Evolutionary conservation across 92 coral and sea anemone species (phyloP).

Genomic region (Meandrina meandrites): DNA sequence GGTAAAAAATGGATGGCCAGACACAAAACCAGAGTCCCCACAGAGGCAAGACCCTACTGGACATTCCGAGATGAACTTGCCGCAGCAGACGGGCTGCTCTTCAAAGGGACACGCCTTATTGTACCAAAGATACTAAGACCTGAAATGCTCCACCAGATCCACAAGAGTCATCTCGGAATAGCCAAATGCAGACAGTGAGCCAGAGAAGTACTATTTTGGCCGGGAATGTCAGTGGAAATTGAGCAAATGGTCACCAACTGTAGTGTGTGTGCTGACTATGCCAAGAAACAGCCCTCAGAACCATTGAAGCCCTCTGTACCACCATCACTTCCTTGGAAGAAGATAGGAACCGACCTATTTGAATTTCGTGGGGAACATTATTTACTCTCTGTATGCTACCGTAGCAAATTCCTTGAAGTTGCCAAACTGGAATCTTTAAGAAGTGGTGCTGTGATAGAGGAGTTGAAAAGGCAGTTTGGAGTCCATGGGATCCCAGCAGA

Average conservation of each 20-base stretch:
- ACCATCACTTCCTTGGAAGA: constrained; percentile 24
- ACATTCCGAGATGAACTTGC: constrained; percentile 11
- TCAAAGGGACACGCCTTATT: constrained; percentile 20
- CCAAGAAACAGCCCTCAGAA: constrained; percentile 19
- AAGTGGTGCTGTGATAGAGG: not conserved
- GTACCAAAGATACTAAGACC: not conserved
- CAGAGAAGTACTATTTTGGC: constrained; percentile 12
- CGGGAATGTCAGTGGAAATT: constrained; percentile 15
- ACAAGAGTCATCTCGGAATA: constrained; percentile 7
- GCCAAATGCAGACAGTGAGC: constrained; percentile 21
- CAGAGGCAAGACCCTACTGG: constrained; percentile 22
- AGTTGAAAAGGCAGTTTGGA: constrained; percentile 23
- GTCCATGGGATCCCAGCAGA: constrained; percentile 3
- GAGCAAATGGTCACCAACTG: constrained; percentile 31
- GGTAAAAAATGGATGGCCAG: too few relatives aligned
- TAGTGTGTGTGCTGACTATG: constrained; percentile 18
- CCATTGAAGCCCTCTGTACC: constrained; percentile 22
- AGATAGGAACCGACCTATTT: constrained; percentile 20
- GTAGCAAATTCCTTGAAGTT: not conserved
- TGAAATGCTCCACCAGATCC: constrained; percentile 25
- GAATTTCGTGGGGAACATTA: constrained; percentile 30
- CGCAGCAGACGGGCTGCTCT: not conserved
- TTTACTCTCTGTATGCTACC: not conserved
- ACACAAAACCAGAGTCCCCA: too few relatives aligned
- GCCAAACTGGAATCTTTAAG: not conserved